These are phyloP conservation scores for Scomber japonicus DNA, from an alignment of 2,113 vertebrate species.

Conservation along the genomic window DNA sequence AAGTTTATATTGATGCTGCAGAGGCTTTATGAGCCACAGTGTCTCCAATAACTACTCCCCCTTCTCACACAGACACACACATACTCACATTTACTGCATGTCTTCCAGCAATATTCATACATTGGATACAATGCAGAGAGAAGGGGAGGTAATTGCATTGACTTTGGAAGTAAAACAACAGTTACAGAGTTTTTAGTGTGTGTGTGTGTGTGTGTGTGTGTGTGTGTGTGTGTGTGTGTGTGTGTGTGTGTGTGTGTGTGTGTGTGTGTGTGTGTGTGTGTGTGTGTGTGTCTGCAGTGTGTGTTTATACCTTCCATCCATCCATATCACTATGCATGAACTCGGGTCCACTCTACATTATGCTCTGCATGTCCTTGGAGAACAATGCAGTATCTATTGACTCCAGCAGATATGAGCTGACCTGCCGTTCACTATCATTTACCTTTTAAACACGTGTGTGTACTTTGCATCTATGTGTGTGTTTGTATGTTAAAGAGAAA, in stretches of 20 bases:
- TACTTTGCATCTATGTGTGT: not conserved
- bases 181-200: conserved; percentile 53
- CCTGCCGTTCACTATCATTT: conserved; percentile 46
- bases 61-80: not conserved
- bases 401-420: conserved; percentile 34
- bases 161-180: conserved; percentile 71
- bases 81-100: conserved; percentile 51
- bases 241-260: conserved; percentile 41
- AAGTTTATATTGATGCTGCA: conserved; percentile 55
- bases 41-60: conserved; percentile 53
- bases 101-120: conserved; percentile 66
- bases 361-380: conserved; percentile 64
- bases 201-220: too few species aligned
- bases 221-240: conserved; percentile 51
- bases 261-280: conserved; percentile 45
- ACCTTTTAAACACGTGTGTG: conserved; percentile 40
- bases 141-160: conserved; percentile 70
- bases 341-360: conserved; percentile 28
- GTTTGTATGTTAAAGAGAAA: conserved; percentile 7
- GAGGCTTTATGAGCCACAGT: conserved; percentile 62
- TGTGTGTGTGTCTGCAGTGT: conserved; percentile 44
- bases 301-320: conserved; percentile 47
- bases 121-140: conserved; percentile 56
- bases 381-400: conserved; percentile 58
- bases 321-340: conserved; percentile 47